Evolutionary conservation across 1,140 invertebrate species (phyloP).

Genomic region (Acromyrmex echinatior): DNA sequence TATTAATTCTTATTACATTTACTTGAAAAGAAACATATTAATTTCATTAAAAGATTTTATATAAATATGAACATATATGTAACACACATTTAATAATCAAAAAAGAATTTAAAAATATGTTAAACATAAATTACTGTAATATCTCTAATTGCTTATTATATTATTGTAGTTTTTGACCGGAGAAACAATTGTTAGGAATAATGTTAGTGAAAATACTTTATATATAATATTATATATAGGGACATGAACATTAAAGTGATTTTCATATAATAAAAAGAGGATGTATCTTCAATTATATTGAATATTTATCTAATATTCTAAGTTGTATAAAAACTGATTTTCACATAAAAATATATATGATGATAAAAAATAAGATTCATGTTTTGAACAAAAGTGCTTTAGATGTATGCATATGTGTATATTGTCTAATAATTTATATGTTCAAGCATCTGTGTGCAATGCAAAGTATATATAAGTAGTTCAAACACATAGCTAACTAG

Average conservation of each 20-base stretch:
- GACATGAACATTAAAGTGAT: constrained; percentile 35
- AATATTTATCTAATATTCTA: constrained; percentile 27
- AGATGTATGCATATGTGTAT: not conserved
- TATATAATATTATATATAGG: not conserved
- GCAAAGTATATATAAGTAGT: no score
- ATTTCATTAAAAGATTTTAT: not conserved
- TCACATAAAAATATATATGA: constrained; percentile 23
- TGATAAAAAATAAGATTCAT: not conserved
- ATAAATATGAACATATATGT: not conserved
- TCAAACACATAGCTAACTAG: constrained; percentile 15
- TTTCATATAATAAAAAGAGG: constrained; percentile 59
- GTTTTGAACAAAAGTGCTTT: constrained; percentile 20
- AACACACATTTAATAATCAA: not conserved
- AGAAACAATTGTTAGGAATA: not conserved
- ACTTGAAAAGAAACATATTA: not conserved
- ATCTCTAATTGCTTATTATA: not conserved
- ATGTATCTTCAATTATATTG: constrained; percentile 44
- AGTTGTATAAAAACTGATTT: constrained; percentile 53
- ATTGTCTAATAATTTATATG: constrained; percentile 9
- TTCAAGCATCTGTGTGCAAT: constrained; percentile 14
- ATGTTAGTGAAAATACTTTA: not conserved
- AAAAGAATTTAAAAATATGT: not conserved
- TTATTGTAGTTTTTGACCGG: not conserved
- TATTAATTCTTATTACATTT: not conserved
- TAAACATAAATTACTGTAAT: not conserved